phyloP scores from a whole-genome alignment of 2,113 vertebrate genomes.

The Lycaon pictus region DNA sequence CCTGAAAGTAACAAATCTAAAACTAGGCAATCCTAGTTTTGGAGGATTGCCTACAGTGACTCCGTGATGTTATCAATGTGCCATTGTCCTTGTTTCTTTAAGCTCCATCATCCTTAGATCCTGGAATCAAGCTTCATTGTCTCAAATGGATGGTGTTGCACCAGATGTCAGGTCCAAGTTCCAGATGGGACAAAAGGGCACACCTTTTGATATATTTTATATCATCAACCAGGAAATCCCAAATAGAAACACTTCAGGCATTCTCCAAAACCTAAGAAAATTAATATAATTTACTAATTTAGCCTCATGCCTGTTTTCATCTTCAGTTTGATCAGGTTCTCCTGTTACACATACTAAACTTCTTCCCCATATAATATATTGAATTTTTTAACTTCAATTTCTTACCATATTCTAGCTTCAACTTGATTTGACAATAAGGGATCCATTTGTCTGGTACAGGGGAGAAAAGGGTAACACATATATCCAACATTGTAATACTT shows the following conservation, averaged over 20 bases:
- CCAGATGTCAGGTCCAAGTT: background rate
- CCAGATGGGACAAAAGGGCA: background rate
- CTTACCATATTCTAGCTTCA: background rate
- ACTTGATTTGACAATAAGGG: background rate
- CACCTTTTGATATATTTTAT: background rate
- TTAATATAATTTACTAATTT: conserved; percentile 21
- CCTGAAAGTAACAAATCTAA: background rate
- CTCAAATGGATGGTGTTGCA: background rate
- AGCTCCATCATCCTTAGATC: background rate
- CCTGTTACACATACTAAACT: background rate
- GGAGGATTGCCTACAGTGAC: too few species aligned
- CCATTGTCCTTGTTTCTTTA: background rate
- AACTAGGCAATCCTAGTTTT: background rate
- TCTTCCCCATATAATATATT: background rate
- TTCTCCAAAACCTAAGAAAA: background rate
- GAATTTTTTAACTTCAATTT: background rate
- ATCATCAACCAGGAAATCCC: background rate
- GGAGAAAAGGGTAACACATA: background rate
- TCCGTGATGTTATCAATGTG: background rate
- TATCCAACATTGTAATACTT: background rate
- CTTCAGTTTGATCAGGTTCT: conserved; percentile 7
- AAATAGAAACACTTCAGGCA: background rate
- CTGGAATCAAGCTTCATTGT: background rate
- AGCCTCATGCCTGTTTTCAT: background rate
- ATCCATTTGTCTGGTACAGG: background rate